phyloP scores from a whole-genome alignment of 2,797 vertebrate genomes.

The Enteromius fasciolatus region DNA sequence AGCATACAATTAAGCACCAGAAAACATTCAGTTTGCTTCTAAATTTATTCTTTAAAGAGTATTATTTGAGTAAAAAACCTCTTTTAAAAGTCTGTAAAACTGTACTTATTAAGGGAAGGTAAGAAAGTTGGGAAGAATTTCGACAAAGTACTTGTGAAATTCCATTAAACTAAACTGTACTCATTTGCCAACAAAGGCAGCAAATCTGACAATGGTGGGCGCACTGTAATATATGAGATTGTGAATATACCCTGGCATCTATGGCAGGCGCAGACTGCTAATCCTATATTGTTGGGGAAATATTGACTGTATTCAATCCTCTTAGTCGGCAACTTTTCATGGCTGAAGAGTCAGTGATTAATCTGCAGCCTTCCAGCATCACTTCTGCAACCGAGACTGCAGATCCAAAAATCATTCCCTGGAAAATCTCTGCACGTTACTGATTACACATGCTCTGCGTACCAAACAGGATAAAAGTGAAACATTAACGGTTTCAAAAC shows the following conservation, averaged over 20 bases:
- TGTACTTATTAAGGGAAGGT: background rate
- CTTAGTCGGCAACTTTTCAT: conserved; percentile 63
- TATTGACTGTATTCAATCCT: conserved; percentile 56
- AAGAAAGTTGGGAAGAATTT: background rate
- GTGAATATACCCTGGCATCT: conserved; percentile 49
- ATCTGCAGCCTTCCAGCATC: conserved; percentile 36
- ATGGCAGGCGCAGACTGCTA: conserved; percentile 53
- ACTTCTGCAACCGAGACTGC: conserved; percentile 22
- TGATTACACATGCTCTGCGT: background rate
- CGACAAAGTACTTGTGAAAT: background rate
- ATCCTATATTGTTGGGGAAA: conserved; percentile 64
- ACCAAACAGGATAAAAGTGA: conserved; percentile 3
- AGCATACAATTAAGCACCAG: too few species aligned
- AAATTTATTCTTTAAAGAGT: background rate
- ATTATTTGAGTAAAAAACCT: background rate
- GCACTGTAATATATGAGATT: conserved; percentile 50
- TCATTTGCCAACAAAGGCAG: conserved; percentile 21
- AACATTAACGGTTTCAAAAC: background rate
- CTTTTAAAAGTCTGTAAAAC: background rate
- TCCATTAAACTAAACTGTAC: conserved; percentile 13
- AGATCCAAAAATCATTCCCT: conserved; percentile 11
- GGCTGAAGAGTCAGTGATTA: conserved; percentile 43
- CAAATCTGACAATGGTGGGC: conserved; percentile 39
- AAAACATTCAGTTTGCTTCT: background rate
- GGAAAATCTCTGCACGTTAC: conserved; percentile 25